phyloP scores from a whole-genome alignment of 2,797 vertebrate species.

The Lycodopsis pacificus region DNA sequence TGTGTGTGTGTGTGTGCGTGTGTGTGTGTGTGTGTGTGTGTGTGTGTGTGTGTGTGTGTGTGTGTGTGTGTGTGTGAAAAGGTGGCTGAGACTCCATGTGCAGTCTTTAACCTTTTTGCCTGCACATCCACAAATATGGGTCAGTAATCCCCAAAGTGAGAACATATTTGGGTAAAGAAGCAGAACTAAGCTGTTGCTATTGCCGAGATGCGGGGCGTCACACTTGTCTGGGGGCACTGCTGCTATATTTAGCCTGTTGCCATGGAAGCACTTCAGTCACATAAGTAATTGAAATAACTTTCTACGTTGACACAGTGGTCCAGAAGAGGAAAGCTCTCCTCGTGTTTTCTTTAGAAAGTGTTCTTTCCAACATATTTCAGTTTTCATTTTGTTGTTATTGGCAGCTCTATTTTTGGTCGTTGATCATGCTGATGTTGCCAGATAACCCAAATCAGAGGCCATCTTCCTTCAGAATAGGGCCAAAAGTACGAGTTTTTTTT shows the following conservation, averaged over 20 bases:
- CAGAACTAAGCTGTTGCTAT: constrained; percentile 82
- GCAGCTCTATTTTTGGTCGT: not conserved
- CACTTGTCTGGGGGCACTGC: constrained; percentile 71
- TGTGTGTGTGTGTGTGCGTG: not conserved
- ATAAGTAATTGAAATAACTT: constrained; percentile 78
- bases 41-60: not conserved
- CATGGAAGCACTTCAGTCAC: constrained; percentile 74
- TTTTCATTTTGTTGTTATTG: constrained; percentile 1
- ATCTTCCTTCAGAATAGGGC: not conserved
- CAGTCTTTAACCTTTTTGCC: constrained; percentile 87
- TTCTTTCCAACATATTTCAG: not conserved
- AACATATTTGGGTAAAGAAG: constrained; percentile 74
- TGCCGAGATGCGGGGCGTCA: constrained; percentile 70
- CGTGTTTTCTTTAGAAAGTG: not conserved
- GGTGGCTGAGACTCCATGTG: constrained; percentile 63
- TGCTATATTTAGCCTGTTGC: constrained; percentile 82
- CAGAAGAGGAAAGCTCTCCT: constrained; percentile 31
- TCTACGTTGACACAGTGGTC: constrained; percentile 45
- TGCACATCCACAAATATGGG: constrained; percentile 83
- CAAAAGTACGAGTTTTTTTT: constrained; percentile 32
- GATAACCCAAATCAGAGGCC: not conserved
- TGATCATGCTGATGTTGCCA: not conserved
- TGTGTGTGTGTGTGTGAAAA: not conserved
- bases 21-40: not conserved
- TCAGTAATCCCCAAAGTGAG: constrained; percentile 85